Conservation (phyloP, 2,888 invertebrate species). For the Thyatira batis region DNA sequence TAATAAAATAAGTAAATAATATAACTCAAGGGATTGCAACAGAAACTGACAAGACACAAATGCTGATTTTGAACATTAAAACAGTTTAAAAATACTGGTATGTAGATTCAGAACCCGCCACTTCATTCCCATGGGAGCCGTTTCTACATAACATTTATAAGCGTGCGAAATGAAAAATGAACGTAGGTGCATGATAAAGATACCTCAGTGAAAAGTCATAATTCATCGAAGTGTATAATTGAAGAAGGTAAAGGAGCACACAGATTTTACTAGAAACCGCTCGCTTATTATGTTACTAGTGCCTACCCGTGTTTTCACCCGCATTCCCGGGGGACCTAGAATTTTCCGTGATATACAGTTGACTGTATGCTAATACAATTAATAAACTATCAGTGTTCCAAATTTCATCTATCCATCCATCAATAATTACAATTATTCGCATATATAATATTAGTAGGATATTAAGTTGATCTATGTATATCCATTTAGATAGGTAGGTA, state of each 20-base stretch:
- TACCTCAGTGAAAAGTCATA: slow-evolving; percentile 39
- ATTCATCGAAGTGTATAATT: slow-evolving; percentile 44
- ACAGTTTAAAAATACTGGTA: not conserved
- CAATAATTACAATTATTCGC: too few relatives aligned
- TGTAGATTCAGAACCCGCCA: slow-evolving; percentile 23
- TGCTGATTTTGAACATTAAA: not conserved
- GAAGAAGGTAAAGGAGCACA: slow-evolving; percentile 18
- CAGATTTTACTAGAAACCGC: slow-evolving; percentile 21
- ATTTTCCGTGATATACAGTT: too few relatives aligned
- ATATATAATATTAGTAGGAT: too few relatives aligned
- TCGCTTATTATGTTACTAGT: not conserved
- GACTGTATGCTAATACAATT: too few relatives aligned
- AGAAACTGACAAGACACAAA: not conserved
- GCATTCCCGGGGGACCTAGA: too few relatives aligned
- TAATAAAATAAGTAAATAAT: not conserved
- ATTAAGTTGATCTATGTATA: too few relatives aligned
- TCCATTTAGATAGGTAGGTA: too few relatives aligned
- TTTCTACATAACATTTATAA: slow-evolving; percentile 52
- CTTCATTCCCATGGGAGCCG: slow-evolving; percentile 40
- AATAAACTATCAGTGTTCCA: too few relatives aligned
- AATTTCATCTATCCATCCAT: too few relatives aligned
- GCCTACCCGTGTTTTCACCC: too few relatives aligned
- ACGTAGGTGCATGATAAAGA: slow-evolving; percentile 52
- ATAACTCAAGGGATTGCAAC: not conserved
- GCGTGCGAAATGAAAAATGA: slow-evolving; percentile 56